Evolutionary conservation across 1,140 invertebrate species (phyloP), one percentile per base, ranked within the genome.

Genomic region (Venturia canescens): DNA sequence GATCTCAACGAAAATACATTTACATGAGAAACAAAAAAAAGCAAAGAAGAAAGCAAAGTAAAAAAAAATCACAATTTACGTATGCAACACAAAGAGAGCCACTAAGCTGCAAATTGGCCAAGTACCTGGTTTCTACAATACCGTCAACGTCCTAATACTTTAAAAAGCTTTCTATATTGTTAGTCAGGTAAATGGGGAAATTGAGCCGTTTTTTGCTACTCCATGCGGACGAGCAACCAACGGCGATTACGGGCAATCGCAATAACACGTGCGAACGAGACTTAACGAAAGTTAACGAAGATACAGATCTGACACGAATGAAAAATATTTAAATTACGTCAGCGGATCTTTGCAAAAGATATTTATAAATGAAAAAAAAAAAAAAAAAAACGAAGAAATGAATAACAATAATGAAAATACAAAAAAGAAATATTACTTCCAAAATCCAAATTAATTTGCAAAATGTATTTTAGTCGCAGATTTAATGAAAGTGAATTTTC

Each of bases 61-160:
- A 6, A 48, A 16, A n/a, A 57, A 57, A 57, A 5, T n/a, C 21
- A 57, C 18, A 57, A 57, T 38, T 76, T 53, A 21, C 9, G n/a
- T 7, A 21, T 50, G 34, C 67, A 63, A 66, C n/a, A n/a, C n/a
- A 27, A 77, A 57, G 57, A 63, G 76, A 76, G 70, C 69, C 70
- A 80, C 63, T 18, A 57, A 53, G 53, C 34, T 26, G 69, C 60
- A 23, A 74, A 75, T 83, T 83, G 82, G 82, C 82, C 79, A 83
- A 83, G 82, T 80, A 78, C 66, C 50, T 78, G 67, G 44, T 77
- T 77, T 77, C 34, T 72, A 44, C 63, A 60, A 72, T 63, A 66
- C 60, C 60, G 74, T 63, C 74, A 63, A 63, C 53, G 74, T 63
- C 74, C 71, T 57, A n/a, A 74, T 74, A 74, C 23, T 74, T 74